A percentile compares a stretch with the other conserved stretches of the same genome.
Conservation (phyloP, 30 jellyfish, hydroid and myxozoan genomes). For the Aurelia sp. region DNA sequence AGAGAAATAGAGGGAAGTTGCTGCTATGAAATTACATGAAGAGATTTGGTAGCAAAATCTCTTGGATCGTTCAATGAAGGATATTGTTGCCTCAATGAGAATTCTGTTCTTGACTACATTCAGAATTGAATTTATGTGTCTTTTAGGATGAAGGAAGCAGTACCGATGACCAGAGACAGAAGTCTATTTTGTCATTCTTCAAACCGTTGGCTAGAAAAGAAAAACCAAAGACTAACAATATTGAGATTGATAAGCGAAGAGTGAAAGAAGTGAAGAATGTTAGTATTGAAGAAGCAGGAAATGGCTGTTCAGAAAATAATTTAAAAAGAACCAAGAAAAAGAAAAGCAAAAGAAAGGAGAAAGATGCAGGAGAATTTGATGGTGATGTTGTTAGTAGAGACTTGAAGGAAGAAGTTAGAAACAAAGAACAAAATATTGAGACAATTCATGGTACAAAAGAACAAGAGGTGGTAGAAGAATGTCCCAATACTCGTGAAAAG, state of each 20-base stretch:
- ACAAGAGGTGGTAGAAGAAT: not conserved
- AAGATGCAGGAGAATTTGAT: not conserved
- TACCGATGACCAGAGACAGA: slow-evolving; percentile 33
- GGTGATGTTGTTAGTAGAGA: not conserved
- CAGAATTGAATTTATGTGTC: too few relatives aligned
- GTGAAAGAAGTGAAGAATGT: not conserved
- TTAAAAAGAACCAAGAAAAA: not conserved
- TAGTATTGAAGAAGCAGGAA: not conserved
- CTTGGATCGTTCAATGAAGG: too few relatives aligned
- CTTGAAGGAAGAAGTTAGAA: not conserved
- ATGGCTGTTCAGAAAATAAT: not conserved
- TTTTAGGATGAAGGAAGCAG: slow-evolving; percentile 30
- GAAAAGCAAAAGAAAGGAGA: slow-evolving; percentile 7
- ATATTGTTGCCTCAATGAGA: too few relatives aligned
- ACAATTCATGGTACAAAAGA: not conserved
- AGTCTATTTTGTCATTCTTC: slow-evolving; percentile 58
- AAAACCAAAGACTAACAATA: not conserved
- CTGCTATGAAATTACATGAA: too few relatives aligned
- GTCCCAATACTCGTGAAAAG: not conserved
- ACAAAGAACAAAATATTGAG: not conserved
- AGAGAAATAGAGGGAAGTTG: too few relatives aligned
- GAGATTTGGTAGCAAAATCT: too few relatives aligned
- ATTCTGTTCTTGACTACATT: too few relatives aligned
- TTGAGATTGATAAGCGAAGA: not conserved
- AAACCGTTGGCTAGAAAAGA: slow-evolving; percentile 25